These are phyloP conservation scores for Etheostoma spectabile DNA, from an alignment of 2,113 vertebrate species.

Conservation along the genomic window DNA sequence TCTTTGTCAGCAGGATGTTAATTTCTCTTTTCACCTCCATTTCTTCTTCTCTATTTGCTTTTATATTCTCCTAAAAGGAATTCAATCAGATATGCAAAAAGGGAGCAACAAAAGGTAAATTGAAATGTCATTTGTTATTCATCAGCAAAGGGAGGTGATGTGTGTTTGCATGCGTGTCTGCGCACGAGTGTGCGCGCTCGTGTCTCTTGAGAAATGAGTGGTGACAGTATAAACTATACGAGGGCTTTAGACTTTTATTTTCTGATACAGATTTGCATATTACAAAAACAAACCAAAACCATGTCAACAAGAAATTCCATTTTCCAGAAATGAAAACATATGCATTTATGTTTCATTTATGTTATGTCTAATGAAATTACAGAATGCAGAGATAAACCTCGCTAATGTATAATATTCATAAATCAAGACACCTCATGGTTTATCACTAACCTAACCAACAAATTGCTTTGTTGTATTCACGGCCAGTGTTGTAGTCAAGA, in stretches of 20 bases:
- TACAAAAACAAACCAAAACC: not conserved
- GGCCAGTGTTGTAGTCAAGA: no score
- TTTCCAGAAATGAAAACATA: constrained; percentile 10
- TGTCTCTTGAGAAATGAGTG: constrained; percentile 24
- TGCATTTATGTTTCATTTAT: not conserved
- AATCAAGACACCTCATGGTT: not conserved
- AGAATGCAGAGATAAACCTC: not conserved
- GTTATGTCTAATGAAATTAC: constrained; percentile 17
- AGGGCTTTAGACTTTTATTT: constrained; percentile 32
- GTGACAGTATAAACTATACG: constrained; percentile 33
- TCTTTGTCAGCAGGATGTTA: constrained; percentile 34
- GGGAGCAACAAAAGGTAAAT: constrained; percentile 29
- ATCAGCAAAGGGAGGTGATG: constrained; percentile 8
- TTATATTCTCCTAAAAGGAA: constrained; percentile 10
- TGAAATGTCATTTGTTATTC: constrained; percentile 66
- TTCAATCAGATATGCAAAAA: constrained; percentile 47
- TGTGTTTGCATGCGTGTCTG: not conserved
- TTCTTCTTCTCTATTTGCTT: constrained; percentile 1
- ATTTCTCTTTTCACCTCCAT: constrained; percentile 4
- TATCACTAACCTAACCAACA: not conserved
- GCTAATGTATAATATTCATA: not conserved
- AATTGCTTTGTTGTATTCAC: not conserved
- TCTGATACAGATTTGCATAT: not conserved
- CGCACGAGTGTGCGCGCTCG: not conserved
- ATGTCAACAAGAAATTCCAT: not conserved